Conservation (phyloP, 2,888 invertebrate species). For the Eudemis profundana region DNA sequence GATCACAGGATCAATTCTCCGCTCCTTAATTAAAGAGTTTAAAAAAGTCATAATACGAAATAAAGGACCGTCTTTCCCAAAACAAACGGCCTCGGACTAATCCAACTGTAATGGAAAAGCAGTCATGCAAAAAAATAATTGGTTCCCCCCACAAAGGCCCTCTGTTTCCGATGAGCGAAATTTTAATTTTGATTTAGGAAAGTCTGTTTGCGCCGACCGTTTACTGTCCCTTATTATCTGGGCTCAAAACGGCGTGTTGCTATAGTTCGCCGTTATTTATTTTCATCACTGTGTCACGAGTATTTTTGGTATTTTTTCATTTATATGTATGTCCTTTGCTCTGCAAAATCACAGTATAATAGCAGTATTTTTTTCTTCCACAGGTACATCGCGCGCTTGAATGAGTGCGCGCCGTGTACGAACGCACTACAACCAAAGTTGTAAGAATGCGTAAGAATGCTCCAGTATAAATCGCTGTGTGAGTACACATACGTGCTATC, state of each 20-base stretch:
- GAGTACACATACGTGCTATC: too few relatives aligned
- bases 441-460: too few relatives aligned
- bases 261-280: background rate
- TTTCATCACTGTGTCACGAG: background rate
- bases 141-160: conserved; percentile 70
- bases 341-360: too few relatives aligned
- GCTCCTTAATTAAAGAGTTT: conserved; percentile 31
- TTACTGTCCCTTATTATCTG: conserved; percentile 19
- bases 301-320: too few relatives aligned
- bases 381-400: too few relatives aligned
- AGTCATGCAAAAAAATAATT: conserved; percentile 81
- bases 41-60: conserved; percentile 50
- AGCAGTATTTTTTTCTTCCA: too few relatives aligned
- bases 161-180: conserved; percentile 68
- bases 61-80: conserved; percentile 57
- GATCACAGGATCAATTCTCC: conserved; percentile 1
- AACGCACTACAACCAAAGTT: too few relatives aligned
- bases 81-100: conserved; percentile 70
- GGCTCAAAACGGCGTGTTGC: background rate
- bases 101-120: conserved; percentile 72
- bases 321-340: too few relatives aligned
- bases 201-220: conserved; percentile 23
- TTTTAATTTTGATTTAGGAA: conserved; percentile 55
- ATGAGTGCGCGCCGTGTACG: too few relatives aligned
- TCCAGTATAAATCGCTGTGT: too few relatives aligned